A percentile compares a stretch with the other conserved stretches of the same genome.
Evolutionary conservation across 2,888 invertebrate genomes (phyloP).

Genomic region (Pterostichus madidus): DNA sequence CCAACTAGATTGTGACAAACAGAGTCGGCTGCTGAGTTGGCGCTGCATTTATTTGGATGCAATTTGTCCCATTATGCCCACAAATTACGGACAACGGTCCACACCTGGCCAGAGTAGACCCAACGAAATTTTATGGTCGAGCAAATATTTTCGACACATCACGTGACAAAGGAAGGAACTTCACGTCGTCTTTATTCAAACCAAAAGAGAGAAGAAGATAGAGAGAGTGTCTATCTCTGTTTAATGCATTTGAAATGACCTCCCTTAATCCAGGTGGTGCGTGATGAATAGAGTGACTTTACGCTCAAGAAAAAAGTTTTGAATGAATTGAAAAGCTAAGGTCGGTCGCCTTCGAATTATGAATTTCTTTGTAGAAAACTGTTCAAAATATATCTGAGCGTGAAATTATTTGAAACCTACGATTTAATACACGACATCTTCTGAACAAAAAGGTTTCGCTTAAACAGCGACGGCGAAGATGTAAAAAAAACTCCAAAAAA

Average conservation of each 20-base stretch:
- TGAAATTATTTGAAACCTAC: conserved; percentile 61
- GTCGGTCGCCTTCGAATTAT: conserved; percentile 46
- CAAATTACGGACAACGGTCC: conserved; percentile 70
- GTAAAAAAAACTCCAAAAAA: conserved; percentile 47
- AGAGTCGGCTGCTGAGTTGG: conserved; percentile 9
- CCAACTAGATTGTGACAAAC: conserved; percentile 67
- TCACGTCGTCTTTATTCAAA: conserved; percentile 55
- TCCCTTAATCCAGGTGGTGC: conserved; percentile 63
- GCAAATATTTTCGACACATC: conserved; percentile 68
- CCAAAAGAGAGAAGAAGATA: neutral
- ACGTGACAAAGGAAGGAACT: conserved; percentile 19
- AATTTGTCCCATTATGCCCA: conserved; percentile 75
- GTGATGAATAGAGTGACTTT: conserved; percentile 63
- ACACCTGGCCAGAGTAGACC: conserved; percentile 71
- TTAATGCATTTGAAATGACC: conserved; percentile 17
- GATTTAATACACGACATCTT: conserved; percentile 48
- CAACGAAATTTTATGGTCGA: conserved; percentile 71
- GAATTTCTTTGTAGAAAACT: conserved; percentile 57
- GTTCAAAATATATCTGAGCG: conserved; percentile 58
- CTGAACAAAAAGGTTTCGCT: conserved; percentile 48
- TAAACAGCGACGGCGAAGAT: conserved; percentile 38
- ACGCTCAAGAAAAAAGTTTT: conserved; percentile 45
- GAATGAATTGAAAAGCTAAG: conserved; percentile 48
- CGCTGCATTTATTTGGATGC: conserved; percentile 71
- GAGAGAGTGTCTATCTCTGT: neutral